phyloP scores from a whole-genome alignment of 2,797 vertebrate species.

The Sebastes taczanowskii region DNA sequence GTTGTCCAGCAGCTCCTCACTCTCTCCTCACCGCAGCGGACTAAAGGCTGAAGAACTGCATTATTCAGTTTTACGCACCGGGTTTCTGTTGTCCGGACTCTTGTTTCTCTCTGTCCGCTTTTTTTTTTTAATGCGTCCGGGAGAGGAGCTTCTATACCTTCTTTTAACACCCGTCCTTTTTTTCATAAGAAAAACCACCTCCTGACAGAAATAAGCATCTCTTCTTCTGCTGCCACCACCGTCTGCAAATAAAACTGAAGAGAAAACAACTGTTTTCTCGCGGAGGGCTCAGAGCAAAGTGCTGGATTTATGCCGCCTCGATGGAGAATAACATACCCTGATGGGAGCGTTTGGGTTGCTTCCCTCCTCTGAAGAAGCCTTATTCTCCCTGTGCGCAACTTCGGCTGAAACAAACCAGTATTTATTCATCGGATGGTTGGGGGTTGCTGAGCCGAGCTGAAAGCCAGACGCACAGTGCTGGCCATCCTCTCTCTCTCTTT shows the following conservation, averaged over 20 bases:
- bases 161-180: not conserved
- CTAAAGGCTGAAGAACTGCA: conserved; percentile 66
- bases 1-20: conserved; percentile 48
- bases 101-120: conserved; percentile 4
- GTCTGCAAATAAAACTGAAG: conserved; percentile 12
- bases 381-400: conserved; percentile 61
- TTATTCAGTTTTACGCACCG: conserved; percentile 70
- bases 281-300: not conserved
- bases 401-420: conserved; percentile 43
- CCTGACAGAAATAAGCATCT: not conserved
- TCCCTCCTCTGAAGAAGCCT: conserved; percentile 26
- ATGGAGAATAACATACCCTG: conserved; percentile 27
- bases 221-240: not conserved
- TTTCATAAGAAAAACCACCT: not conserved
- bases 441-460: conserved; percentile 39
- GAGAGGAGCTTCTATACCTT: not conserved
- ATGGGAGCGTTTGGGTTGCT: conserved; percentile 43
- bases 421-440: conserved; percentile 44
- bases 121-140: not conserved
- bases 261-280: not conserved
- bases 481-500: not conserved
- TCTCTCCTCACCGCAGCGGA: conserved; percentile 54
- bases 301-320: conserved; percentile 21
- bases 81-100: conserved; percentile 34
- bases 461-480: conserved; percentile 26